Evolutionary conservation across 2,113 vertebrate species (phyloP), one percentile per base, ranked within the genome.

Genomic region (Pao palembangensis): DNA sequence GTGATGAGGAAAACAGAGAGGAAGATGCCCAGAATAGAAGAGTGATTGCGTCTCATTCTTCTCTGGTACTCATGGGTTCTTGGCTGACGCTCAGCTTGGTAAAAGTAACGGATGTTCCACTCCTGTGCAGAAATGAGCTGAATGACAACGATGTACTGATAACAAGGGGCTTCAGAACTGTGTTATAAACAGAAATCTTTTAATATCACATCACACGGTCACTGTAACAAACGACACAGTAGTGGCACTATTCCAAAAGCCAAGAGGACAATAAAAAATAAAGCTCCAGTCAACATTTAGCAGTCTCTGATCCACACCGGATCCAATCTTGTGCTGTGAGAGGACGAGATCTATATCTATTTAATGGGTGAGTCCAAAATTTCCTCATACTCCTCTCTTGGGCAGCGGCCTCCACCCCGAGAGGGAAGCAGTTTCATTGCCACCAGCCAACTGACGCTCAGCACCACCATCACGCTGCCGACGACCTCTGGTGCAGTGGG

Each of bases 281-380:
- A 59, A 66, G 68, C 71, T 85, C 69, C 64, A n/a, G 48, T 71
- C 61, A 80, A 83, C 78, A 80, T 65, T 67, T 66, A 84, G 59
- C 67, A 67, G 73, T 79, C 74, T 79, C 49, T 75, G 60, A 54
- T 78, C 41, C 75, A 83, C 71, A 77, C 11, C 52, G 49, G 61
- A 59, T 62, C 2, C 10, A 51, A 65, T 58, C 15, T 18, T 51
- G 49, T 55, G 49, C 17, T 63, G 28, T 31, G n/a, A 54, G 47
- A n/a, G 28, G 59, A 17, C 34, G 49, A 60, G 18, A 7, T n/a
- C 6, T 17, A 38, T 8, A 84, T 78, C 61, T 79, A 98, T 86
- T 98, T 98, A 76, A 96, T 94, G 52, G 94, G 93, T 1, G 94
- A 99, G 82, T 96, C 93, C 69, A 96, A 75, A 75, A 98, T 98